phyloP scores from a whole-genome alignment of 1,140 invertebrate genomes.

The Cataglyphis hispanica region DNA sequence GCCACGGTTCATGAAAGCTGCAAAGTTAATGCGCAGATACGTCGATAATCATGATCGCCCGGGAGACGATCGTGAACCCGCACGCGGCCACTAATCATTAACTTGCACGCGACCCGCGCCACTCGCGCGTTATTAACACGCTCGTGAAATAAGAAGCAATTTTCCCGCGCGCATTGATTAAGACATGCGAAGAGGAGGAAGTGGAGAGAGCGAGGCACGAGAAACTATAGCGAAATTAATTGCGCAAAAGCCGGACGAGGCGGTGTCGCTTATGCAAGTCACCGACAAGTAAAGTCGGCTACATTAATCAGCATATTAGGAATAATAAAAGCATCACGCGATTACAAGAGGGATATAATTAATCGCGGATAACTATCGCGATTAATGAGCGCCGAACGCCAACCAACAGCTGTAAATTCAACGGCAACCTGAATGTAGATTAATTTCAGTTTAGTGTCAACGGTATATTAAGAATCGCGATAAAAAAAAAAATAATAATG shows the following conservation, averaged over 20 bases:
- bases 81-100: conserved; percentile 35
- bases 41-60: conserved; percentile 45
- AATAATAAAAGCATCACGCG: conserved; percentile 30
- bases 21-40: conserved; percentile 43
- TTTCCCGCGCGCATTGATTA: conserved; percentile 18
- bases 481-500: neutral
- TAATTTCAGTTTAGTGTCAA: conserved; percentile 8
- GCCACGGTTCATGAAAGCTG: conserved; percentile 36
- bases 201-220: neutral
- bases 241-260: neutral
- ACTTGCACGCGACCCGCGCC: conserved; percentile 31
- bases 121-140: conserved; percentile 36
- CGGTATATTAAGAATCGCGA: neutral
- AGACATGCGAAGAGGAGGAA: conserved; percentile 23
- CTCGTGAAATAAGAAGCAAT: conserved; percentile 36
- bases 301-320: conserved; percentile 34
- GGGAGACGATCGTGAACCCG: conserved; percentile 41
- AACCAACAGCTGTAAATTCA: neutral
- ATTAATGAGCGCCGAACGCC: neutral
- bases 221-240: conserved; percentile 10
- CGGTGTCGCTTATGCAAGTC: conserved; percentile 28
- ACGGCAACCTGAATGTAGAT: neutral
- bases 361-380: neutral
- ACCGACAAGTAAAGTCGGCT: neutral
- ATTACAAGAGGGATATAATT: neutral